Percentiles rank a stretch among this genome's conserved stretches.
phyloP scores from a whole-genome alignment of 2,797 vertebrate species.

The Rhinichthys osculus region DNA sequence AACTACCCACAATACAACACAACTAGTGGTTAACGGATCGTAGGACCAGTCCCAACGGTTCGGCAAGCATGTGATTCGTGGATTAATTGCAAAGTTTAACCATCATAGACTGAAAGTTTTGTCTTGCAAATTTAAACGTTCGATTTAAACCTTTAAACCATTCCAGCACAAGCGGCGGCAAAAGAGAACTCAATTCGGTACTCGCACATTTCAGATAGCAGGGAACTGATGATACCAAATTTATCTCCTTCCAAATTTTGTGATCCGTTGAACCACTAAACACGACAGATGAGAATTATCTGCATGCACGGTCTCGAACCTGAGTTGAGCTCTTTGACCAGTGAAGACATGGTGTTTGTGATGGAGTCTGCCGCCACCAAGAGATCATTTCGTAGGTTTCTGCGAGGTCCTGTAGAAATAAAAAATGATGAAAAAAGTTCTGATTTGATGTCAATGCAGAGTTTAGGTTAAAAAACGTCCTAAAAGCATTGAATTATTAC shows the following conservation, averaged over 20 bases:
- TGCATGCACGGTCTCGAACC: constrained; percentile 73
- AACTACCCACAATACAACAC: background rate
- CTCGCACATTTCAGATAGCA: too few species aligned
- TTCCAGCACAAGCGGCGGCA: too few species aligned
- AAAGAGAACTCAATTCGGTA: too few species aligned
- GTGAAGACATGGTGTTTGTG: constrained; percentile 94
- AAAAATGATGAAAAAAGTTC: background rate
- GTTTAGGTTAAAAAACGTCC: background rate
- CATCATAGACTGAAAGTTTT: too few species aligned
- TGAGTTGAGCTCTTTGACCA: constrained; percentile 96
- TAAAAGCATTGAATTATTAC: background rate
- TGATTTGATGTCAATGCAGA: background rate
- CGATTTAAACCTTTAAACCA: too few species aligned
- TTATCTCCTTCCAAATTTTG: background rate
- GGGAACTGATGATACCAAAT: too few species aligned
- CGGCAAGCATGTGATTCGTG: too few species aligned
- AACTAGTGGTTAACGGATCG: too few species aligned
- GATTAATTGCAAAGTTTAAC: too few species aligned
- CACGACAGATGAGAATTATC: background rate
- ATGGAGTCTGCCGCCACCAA: constrained; percentile 97
- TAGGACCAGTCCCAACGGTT: too few species aligned
- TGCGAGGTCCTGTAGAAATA: constrained; percentile 80
- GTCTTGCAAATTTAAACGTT: too few species aligned
- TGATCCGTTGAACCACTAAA: background rate
- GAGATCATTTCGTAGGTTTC: constrained; percentile 92